These are phyloP conservation scores for Anguilla obscura DNA, from an alignment of 2,797 vertebrate genomes.

Conservation along the genomic window DNA sequence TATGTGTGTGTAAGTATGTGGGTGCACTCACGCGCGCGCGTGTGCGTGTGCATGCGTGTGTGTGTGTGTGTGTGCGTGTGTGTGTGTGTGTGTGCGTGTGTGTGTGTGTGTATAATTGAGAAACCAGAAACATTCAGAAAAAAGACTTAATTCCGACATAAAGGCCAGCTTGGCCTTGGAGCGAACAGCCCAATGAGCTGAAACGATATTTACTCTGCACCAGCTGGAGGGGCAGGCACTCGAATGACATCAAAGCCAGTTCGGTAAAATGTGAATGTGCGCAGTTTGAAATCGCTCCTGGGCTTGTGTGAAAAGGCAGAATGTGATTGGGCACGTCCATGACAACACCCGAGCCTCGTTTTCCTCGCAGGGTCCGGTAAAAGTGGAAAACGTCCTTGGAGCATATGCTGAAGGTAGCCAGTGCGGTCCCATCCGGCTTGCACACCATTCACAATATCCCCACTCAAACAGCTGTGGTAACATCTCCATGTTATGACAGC, in stretches of 20 bases:
- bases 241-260: background rate
- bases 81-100: too few species aligned
- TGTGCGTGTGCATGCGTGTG: background rate
- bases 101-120: background rate
- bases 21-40: too few species aligned
- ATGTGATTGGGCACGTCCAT: background rate
- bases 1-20: too few species aligned
- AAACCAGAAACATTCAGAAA: background rate
- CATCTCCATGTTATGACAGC: background rate
- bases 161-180: background rate
- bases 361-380: background rate
- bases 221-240: background rate
- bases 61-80: too few species aligned
- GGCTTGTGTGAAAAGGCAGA: background rate
- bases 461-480: background rate
- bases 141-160: background rate
- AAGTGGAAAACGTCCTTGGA: background rate
- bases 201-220: background rate
- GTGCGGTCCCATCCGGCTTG: background rate
- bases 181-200: background rate
- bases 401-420: background rate
- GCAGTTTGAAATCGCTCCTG: background rate
- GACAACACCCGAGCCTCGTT: background rate
- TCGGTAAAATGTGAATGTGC: background rate
- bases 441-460: background rate